A percentile compares a stretch with the other conserved stretches of the same genome.
These are phyloP conservation scores for Eurois occulta DNA, from an alignment of 2,888 invertebrate species.

Conservation along the genomic window DNA sequence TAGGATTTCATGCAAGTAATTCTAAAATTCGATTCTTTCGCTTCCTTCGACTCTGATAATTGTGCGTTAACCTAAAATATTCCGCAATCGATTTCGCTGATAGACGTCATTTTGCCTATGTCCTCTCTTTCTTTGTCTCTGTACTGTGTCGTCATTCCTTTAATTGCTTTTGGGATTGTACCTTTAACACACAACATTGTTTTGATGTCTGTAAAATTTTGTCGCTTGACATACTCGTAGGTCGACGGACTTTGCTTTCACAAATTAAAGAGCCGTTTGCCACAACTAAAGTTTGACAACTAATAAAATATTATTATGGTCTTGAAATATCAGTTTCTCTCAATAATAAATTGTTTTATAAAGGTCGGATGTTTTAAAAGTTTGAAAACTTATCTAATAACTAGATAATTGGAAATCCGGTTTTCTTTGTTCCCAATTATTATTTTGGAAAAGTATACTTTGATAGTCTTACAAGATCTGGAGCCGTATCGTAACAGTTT, in stretches of 20 bases:
- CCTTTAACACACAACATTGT: background rate
- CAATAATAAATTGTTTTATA: background rate
- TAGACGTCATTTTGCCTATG: too few species aligned
- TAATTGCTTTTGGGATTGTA: background rate
- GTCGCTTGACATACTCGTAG: too few species aligned
- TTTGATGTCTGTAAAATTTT: background rate
- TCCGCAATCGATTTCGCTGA: background rate
- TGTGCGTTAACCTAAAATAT: background rate
- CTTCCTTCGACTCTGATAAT: background rate
- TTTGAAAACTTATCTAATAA: conserved; percentile 1
- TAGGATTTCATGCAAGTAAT: background rate
- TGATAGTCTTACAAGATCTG: background rate
- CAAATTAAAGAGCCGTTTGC: conserved; percentile 2
- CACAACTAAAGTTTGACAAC: background rate
- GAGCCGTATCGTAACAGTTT: background rate
- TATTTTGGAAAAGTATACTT: background rate
- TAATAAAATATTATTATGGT: conserved; percentile 2
- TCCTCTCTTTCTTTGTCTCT: too few species aligned
- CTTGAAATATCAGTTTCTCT: background rate
- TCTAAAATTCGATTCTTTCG: background rate
- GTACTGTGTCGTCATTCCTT: background rate
- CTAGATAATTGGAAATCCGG: background rate
- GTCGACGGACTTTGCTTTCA: background rate
- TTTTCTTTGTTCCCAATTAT: background rate
- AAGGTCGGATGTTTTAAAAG: background rate